phyloP scores from a whole-genome alignment of 2,797 vertebrate genomes.

The Morelia viridis region DNA sequence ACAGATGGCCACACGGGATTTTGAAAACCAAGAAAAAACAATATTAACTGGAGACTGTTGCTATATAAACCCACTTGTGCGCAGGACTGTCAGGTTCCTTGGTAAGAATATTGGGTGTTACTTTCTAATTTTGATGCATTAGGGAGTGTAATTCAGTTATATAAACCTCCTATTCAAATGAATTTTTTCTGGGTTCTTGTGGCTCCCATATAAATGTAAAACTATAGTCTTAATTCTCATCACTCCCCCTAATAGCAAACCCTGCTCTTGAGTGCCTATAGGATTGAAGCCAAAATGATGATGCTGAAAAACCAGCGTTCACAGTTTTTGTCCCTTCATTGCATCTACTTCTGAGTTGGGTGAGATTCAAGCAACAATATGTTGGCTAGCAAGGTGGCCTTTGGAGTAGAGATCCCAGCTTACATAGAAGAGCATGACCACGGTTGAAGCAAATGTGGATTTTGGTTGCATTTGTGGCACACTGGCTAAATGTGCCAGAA shows the following conservation, averaged over 20 bases:
- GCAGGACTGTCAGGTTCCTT: conserved; percentile 94
- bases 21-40: conserved; percentile 93
- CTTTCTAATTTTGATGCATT: conserved; percentile 48
- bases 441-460: background rate
- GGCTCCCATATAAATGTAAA: background rate
- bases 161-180: background rate
- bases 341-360: background rate
- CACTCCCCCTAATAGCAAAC: background rate
- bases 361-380: background rate
- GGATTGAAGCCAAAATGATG: background rate
- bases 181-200: background rate
- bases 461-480: background rate
- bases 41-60: conserved; percentile 97
- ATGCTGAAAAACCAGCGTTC: background rate
- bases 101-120: conserved; percentile 77
- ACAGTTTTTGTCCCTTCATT: background rate
- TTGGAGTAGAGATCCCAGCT: background rate
- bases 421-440: background rate
- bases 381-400: background rate
- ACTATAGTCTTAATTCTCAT: background rate
- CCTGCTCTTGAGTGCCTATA: background rate
- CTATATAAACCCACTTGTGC: conserved; percentile 95
- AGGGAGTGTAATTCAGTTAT: background rate
- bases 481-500: background rate
- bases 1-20: conserved; percentile 95